phyloP scores from a whole-genome alignment of 2,888 invertebrate species.

The Volucella bombylans region DNA sequence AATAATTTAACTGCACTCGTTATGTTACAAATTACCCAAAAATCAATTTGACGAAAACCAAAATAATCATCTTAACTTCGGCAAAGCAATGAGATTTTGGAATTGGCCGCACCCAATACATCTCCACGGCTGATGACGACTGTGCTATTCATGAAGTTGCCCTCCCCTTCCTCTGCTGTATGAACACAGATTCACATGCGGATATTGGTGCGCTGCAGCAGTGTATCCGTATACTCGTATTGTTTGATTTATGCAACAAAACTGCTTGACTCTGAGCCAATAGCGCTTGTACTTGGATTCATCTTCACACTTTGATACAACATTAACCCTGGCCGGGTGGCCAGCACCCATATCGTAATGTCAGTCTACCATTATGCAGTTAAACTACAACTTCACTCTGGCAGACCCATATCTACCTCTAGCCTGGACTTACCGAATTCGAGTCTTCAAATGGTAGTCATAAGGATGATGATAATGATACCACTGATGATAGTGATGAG shows the following conservation, averaged over 20 bases:
- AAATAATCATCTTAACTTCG: background rate
- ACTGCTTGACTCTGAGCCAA: constrained; percentile 75
- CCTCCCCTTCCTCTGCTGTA: constrained; percentile 10
- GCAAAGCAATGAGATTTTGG: constrained; percentile 7
- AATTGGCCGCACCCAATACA: constrained; percentile 46
- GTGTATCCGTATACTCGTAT: constrained; percentile 37
- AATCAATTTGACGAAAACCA: too few species aligned
- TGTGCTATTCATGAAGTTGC: constrained; percentile 39
- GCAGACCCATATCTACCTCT: constrained; percentile 55
- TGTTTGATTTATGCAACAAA: constrained; percentile 73
- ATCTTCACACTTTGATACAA: constrained; percentile 75
- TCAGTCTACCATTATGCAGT: constrained; percentile 63
- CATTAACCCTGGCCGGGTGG: constrained; percentile 72
- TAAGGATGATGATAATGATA: constrained; percentile 48
- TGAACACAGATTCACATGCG: constrained; percentile 23
- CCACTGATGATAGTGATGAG: constrained; percentile 30
- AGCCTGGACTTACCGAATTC: background rate
- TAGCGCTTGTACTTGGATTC: constrained; percentile 75
- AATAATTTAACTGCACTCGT: too few species aligned
- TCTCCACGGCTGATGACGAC: constrained; percentile 25
- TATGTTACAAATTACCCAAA: too few species aligned
- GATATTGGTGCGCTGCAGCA: constrained; percentile 38
- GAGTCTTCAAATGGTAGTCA: background rate
- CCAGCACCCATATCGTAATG: constrained; percentile 46
- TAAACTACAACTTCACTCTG: constrained; percentile 50